Evolutionary conservation across 2,888 invertebrate genomes (phyloP).

Genomic region (Caenorhabditis zanzibari): DNA sequence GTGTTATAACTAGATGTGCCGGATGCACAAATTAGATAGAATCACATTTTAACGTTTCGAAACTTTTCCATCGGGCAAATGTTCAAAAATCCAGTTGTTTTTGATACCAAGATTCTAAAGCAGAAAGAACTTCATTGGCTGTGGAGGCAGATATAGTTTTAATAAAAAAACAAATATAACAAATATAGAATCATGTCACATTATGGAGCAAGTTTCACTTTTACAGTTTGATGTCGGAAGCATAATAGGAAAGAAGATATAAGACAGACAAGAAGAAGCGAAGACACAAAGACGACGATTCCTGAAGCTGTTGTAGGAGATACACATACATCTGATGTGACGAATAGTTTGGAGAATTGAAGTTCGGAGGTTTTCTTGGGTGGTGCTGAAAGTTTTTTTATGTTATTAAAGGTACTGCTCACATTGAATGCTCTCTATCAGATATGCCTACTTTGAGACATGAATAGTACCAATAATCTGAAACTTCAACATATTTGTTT

Average conservation of each 20-base stretch:
- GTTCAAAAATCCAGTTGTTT: background rate
- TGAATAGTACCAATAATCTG: no score
- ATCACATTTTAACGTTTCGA: slow-evolving; percentile 25
- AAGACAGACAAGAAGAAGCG: slow-evolving; percentile 34
- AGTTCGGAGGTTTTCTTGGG: slow-evolving; percentile 18
- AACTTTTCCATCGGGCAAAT: background rate
- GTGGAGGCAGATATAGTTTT: slow-evolving; percentile 7
- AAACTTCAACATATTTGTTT: no score
- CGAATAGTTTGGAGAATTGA: slow-evolving; percentile 40
- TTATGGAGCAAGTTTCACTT: slow-evolving; percentile 56
- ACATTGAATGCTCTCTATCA: no score
- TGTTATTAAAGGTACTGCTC: no score
- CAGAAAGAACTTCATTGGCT: slow-evolving; percentile 22
- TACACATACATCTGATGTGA: slow-evolving; percentile 70
- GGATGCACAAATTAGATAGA: slow-evolving; percentile 27
- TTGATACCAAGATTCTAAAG: no score
- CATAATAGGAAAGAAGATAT: slow-evolving; percentile 35
- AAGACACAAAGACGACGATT: slow-evolving; percentile 25
- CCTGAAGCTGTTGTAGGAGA: slow-evolving; percentile 63
- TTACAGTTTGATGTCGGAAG: slow-evolving; percentile 45
- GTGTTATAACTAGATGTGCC: slow-evolving; percentile 28
- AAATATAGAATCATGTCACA: slow-evolving; percentile 17
- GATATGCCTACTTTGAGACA: no score
- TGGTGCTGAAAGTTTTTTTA: slow-evolving; percentile 17
- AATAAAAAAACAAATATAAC: slow-evolving; percentile 28